Base-by-base conservation (phyloP, 2,113 vertebrate species). In the Myiagra hebetior region DNA sequence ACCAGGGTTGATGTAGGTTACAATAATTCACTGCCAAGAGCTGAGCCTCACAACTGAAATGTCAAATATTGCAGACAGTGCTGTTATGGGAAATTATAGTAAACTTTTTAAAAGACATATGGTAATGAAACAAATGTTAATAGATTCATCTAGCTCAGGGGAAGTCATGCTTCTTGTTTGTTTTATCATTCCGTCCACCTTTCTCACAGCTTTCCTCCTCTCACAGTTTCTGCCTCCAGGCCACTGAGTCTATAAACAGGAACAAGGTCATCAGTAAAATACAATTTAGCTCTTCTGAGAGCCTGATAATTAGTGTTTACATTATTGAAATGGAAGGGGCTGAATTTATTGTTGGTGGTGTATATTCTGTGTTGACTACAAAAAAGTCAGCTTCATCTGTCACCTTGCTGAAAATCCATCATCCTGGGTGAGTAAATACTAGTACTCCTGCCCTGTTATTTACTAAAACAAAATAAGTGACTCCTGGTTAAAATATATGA, bases 51-150 rank as follows among this genome's bases (percentile, higher is more conserved):
- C 44, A 92, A 78, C 53, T 87, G 17, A 96, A 96, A 91, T 96
- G 93, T 95, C 93, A 96, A 95, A 42, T 85, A 59, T 74, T 59
- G 33, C 78, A 96, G 64, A 31, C 13, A 83, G 24, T 28, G 19
- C 55, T 80, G 67, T 80, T 87, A 65, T 65, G 89, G 91, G 69
- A 95, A 82, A 94, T 76, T 49, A 14, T 30, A 94, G 59, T 31
- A 72, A 95, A 89, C 41, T 57, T 72, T 95, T 82, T 50, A 55
- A 77, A 80, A 96, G 72, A 86, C 63, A 81, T 95, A 90, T 86
- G 93, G 70, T 96, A 93, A 96, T 91, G 7, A 96, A 94, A 65
- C 23, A 95, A 97, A 96, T 96, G 91, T 94, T 96, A 95, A 97
- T 95, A 87, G 74, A 95, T 89, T 96, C 78, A 93, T 59, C 42